These are phyloP conservation scores for Cryptotermes secundus DNA, from an alignment of 1,140 invertebrate genomes.

Conservation along the genomic window DNA sequence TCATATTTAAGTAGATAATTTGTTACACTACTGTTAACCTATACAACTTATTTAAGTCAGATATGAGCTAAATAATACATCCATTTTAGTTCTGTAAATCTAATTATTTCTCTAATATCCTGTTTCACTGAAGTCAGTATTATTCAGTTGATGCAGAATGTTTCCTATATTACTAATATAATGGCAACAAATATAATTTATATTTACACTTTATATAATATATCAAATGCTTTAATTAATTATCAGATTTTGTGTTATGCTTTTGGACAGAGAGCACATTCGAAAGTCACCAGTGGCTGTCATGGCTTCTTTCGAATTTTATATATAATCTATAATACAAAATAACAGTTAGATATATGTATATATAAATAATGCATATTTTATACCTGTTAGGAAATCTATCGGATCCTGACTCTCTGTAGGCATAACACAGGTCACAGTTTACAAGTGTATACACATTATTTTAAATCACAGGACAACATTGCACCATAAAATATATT, in stretches of 20 bases:
- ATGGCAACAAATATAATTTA: not conserved
- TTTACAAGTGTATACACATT: not conserved
- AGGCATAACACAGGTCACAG: not conserved
- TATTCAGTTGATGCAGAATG: not conserved
- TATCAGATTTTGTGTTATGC: not conserved
- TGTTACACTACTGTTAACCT: not conserved
- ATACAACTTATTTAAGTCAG: not conserved
- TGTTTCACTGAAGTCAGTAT: not conserved
- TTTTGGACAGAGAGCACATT: not conserved
- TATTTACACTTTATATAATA: not conserved
- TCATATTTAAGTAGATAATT: not conserved
- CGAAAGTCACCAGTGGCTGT: slow-evolving; percentile 26
- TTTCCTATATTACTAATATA: not conserved
- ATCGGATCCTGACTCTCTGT: not conserved
- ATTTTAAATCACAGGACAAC: not conserved
- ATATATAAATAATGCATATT: not conserved
- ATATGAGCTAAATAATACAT: not conserved
- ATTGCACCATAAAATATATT: not conserved
- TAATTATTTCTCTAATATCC: not conserved
- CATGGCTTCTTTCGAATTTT: slow-evolving; percentile 5
- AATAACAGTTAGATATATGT: not conserved
- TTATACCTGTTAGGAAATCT: not conserved
- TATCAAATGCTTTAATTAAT: not conserved
- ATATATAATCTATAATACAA: not conserved
- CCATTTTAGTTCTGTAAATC: not conserved